Conservation (phyloP, 2,113 vertebrate species). For the Gymnogyps californianus region DNA sequence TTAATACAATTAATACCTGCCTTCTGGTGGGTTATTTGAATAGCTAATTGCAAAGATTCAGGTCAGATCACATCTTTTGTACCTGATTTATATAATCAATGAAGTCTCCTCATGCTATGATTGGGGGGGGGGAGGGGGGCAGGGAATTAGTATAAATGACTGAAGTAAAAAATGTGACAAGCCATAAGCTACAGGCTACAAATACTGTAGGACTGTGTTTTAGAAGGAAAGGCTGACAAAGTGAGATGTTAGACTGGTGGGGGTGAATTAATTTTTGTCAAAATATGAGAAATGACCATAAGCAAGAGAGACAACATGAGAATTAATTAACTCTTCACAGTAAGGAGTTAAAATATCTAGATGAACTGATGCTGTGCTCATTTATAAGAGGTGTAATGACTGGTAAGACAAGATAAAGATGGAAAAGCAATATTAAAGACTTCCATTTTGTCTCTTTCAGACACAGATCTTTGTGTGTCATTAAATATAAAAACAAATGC, state of each 20-base stretch:
- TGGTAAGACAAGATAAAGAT: background rate
- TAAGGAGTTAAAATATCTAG: background rate
- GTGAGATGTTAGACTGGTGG: background rate
- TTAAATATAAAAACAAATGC: background rate
- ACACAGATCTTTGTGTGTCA: background rate
- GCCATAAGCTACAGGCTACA: background rate
- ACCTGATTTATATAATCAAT: constrained; percentile 32
- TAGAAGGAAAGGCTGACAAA: background rate
- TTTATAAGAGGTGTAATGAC: background rate
- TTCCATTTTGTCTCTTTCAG: background rate
- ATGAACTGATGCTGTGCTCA: background rate
- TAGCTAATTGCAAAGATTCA: background rate
- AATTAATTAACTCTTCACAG: background rate
- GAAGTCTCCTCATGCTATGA: background rate
- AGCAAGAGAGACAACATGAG: background rate
- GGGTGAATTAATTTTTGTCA: background rate
- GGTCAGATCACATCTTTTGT: background rate
- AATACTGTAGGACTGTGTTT: background rate
- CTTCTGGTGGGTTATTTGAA: background rate
- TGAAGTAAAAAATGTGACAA: background rate
- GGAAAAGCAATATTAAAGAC: background rate
- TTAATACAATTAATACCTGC: background rate
- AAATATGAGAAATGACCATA: background rate
- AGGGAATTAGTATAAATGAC: background rate
- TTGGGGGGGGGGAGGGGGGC: background rate